phyloP scores from a whole-genome alignment of 2,797 vertebrate genomes.

The Phoxinus dragarum region DNA sequence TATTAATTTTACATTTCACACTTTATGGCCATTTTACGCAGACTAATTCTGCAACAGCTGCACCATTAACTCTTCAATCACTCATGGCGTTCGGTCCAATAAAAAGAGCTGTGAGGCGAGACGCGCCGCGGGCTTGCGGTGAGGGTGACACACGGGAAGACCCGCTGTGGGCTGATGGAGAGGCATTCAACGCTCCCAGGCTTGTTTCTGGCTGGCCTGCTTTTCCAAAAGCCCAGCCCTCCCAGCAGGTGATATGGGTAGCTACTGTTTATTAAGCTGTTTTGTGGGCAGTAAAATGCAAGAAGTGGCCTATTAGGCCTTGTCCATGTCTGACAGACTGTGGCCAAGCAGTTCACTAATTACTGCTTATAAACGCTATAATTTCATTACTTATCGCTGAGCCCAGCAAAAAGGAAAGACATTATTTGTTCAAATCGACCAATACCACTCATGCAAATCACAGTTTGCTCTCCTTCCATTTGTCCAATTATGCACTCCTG shows the following conservation, averaged over 20 bases:
- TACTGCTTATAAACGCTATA: constrained; percentile 65
- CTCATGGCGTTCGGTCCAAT: constrained; percentile 25
- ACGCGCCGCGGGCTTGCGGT: background rate
- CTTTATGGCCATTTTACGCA: constrained; percentile 49
- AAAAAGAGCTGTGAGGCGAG: constrained; percentile 39
- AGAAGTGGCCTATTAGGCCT: constrained; percentile 65
- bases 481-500: constrained; percentile 5
- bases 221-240: constrained; percentile 60
- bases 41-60: constrained; percentile 33
- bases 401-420: constrained; percentile 56
- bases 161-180: constrained; percentile 28
- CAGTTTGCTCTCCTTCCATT: constrained; percentile 26
- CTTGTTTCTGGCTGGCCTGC: constrained; percentile 43
- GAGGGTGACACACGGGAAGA: constrained; percentile 46
- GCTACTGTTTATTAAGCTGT: constrained; percentile 68
- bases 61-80: constrained; percentile 42
- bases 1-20: constrained; percentile 53
- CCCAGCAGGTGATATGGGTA: constrained; percentile 69
- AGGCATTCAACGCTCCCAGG: constrained; percentile 52
- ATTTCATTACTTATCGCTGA: constrained; percentile 66
- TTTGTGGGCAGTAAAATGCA: constrained; percentile 66
- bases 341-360: constrained; percentile 67
- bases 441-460: constrained; percentile 46
- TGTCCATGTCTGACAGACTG: constrained; percentile 69
- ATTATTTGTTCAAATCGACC: constrained; percentile 53